Evolutionary conservation across 1,140 invertebrate species (phyloP).

Genomic region (Bombus vancouverensis): DNA sequence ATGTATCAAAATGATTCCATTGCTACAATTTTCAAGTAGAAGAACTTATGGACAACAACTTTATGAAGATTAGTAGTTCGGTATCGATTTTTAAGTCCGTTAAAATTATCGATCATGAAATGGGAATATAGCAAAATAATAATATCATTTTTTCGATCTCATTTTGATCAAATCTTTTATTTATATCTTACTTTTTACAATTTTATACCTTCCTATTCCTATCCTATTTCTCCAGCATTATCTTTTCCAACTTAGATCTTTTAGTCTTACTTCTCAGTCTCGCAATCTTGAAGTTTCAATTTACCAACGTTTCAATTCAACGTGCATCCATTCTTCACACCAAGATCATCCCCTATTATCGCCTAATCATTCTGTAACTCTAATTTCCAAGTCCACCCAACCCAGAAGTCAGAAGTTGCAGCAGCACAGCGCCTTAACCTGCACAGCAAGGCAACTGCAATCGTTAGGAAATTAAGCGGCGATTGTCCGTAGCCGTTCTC

Average conservation of each 20-base stretch:
- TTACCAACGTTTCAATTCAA: not conserved
- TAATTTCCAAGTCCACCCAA: not conserved
- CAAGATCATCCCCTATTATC: not conserved
- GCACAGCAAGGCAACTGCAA: not conserved
- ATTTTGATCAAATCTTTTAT: not conserved
- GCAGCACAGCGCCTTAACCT: not conserved
- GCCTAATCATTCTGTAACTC: not conserved
- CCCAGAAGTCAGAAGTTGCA: not conserved
- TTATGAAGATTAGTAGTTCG: not conserved
- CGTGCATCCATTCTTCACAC: not conserved
- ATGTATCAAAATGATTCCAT: not conserved
- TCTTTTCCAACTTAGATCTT: not conserved
- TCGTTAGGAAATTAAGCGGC: conserved; percentile 60
- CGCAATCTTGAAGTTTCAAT: not conserved
- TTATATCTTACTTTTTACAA: not conserved
- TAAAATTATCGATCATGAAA: no score
- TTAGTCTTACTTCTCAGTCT: not conserved
- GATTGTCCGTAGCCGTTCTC: conserved; percentile 54
- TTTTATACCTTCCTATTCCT: not conserved
- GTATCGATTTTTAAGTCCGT: no score
- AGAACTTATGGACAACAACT: no score
- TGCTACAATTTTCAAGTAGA: no score
- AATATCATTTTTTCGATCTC: not conserved
- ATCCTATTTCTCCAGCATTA: not conserved
- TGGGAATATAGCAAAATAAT: not conserved